Conservation (phyloP, 2,113 vertebrate species). For the Machaerirhynchus nigripectus region DNA sequence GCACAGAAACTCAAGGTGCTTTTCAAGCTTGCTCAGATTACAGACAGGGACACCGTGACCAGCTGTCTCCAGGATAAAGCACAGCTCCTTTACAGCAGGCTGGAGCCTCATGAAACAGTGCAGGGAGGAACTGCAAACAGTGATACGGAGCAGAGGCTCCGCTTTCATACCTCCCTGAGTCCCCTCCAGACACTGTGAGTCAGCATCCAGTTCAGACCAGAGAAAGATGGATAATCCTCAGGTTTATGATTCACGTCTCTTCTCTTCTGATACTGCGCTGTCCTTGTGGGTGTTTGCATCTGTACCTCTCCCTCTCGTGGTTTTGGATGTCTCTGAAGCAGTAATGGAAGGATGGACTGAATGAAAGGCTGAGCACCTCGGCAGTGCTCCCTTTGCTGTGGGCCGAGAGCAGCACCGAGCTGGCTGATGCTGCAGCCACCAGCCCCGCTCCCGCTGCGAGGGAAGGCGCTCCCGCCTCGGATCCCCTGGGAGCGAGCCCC, state of each 20-base stretch:
- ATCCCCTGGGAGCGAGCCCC: background rate
- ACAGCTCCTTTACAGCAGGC: background rate
- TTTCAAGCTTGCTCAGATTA: conserved; percentile 23
- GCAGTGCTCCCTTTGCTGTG: background rate
- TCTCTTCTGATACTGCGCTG: background rate
- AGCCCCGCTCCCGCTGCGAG: background rate
- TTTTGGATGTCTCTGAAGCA: background rate
- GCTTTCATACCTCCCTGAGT: background rate
- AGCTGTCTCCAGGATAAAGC: background rate
- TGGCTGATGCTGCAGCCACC: background rate
- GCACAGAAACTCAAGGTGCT: conserved; percentile 44
- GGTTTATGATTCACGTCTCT: background rate
- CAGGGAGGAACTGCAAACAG: background rate
- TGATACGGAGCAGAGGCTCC: fast-evolving
- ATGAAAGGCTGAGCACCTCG: background rate
- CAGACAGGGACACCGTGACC: background rate
- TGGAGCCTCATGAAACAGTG: background rate
- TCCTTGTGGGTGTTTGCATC: background rate
- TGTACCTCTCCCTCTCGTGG: fast-evolving
- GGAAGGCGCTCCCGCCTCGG: fast-evolving
- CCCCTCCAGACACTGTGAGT: background rate
- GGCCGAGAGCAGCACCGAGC: background rate
- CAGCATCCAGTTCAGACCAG: background rate
- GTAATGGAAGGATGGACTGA: background rate
- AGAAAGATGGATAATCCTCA: background rate